Evolutionary conservation across 2,797 vertebrate genomes (phyloP), one percentile per base, ranked within the genome.

Genomic region (Xenentodon cancila): DNA sequence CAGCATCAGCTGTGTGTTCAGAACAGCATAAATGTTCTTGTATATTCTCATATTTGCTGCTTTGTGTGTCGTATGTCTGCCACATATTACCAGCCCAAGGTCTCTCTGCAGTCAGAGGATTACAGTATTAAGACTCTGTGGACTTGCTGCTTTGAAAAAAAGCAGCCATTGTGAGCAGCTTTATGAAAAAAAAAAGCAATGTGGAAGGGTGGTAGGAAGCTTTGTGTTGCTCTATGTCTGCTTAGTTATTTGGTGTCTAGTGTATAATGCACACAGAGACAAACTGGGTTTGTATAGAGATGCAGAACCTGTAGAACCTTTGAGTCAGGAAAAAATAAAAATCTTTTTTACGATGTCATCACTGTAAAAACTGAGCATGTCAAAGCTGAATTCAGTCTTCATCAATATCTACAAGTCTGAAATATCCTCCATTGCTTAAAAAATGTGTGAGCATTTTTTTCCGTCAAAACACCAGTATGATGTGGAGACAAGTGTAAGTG

Each of bases 81-180:
- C 40, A 72, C 69, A 58, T 54, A 44, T 47, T 60, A 34, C 68
- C 64, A 55, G 22, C 64, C 58, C 34, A 17, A 34, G 68, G 59
- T 62, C 68, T 64, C 32, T 63, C 64, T 87, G 86, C 84, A 80
- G 76, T 83, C 72, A 75, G 80, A 74, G 88, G 91, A 92, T 94
- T 92, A 92, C 77, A 73, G 89, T 79, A 74, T 90, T 93, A 91
- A 81, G 81, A 84, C 73, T 86, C 52, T 67, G 69, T 72, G 71
- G 70, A 82, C 80, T 64, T 64, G 68, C 64, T 48, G 63, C 55
- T 66, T 81, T 30, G 16, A 53, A 87, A 82, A 85, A 89, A 86
- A 76, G 77, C 70, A 71, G 71, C 79, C 85, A 85, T 93, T 92
- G 89, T 92, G 77, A 88, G 63, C 70, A 84, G 88, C 75, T 89